phyloP scores from a whole-genome alignment of 92 coral and sea anemone genomes.

The Isaurus tuberculatus region DNA sequence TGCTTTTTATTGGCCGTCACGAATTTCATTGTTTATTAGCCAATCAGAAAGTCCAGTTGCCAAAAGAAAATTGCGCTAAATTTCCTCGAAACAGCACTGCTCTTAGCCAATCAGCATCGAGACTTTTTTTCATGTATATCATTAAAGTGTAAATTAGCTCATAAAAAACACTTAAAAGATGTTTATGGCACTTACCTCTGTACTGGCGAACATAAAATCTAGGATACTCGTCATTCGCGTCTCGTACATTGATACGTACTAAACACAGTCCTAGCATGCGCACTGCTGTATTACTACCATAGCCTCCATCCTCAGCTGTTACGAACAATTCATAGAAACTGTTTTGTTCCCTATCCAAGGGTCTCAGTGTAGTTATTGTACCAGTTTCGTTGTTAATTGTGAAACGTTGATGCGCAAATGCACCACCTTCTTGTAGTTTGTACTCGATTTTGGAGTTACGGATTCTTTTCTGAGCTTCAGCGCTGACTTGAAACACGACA shows the following conservation, averaged over 20 bases:
- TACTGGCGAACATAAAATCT: conserved; percentile 63
- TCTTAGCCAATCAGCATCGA: too few relatives aligned
- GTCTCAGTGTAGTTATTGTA: conserved; percentile 54
- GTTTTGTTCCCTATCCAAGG: conserved; percentile 77
- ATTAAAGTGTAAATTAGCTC: too few relatives aligned
- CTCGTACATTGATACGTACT: conserved; percentile 61
- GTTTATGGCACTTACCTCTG: conserved; percentile 25
- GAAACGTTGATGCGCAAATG: conserved; percentile 46
- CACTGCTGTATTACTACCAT: conserved; percentile 46
- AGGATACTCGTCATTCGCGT: conserved; percentile 87
- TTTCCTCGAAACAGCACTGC: too few relatives aligned
- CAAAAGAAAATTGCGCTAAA: too few relatives aligned
- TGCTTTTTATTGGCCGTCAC: too few relatives aligned
- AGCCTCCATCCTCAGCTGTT: conserved; percentile 85
- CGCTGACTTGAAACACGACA: conserved; percentile 66
- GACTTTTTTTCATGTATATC: too few relatives aligned
- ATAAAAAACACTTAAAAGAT: too few relatives aligned
- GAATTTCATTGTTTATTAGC: too few relatives aligned
- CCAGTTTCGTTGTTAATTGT: conserved; percentile 84
- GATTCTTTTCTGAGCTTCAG: conserved; percentile 74
- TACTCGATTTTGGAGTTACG: conserved; percentile 78
- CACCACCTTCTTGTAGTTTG: conserved; percentile 57
- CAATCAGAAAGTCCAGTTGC: too few relatives aligned
- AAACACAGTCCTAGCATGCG: conserved; percentile 72
- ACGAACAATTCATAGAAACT: conserved; percentile 56